These are phyloP conservation scores for Megalops cyprinoides DNA, from an alignment of 2,797 vertebrate genomes.

Conservation along the genomic window DNA sequence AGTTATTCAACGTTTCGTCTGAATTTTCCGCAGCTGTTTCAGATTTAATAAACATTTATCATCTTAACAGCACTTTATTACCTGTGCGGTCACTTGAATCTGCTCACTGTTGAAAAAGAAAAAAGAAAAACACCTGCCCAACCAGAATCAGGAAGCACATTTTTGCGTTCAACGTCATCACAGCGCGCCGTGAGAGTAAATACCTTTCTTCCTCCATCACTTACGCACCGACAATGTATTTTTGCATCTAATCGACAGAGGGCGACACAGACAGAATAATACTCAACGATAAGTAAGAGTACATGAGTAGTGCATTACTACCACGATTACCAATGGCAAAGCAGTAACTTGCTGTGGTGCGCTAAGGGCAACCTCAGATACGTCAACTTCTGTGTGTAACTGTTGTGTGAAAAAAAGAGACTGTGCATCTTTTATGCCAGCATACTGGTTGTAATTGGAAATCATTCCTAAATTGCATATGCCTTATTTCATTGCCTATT, in stretches of 20 bases:
- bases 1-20: background rate
- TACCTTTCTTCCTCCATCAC: background rate
- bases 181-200: background rate
- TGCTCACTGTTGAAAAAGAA: too few relatives aligned
- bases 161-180: conserved; percentile 12
- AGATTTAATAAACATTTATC: background rate
- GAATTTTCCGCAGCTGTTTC: background rate
- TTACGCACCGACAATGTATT: background rate
- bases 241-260: conserved; percentile 54
- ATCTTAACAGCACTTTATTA: background rate
- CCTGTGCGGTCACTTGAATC: conserved; percentile 10
- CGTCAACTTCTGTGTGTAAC: background rate
- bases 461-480: background rate
- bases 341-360: background rate
- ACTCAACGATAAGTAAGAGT: background rate
- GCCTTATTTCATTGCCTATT: background rate
- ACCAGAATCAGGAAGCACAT: conserved; percentile 3
- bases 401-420: background rate
- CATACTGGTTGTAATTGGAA: background rate
- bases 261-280: conserved; percentile 59
- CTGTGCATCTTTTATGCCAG: too few relatives aligned
- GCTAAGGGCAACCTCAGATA: background rate
- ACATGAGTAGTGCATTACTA: background rate
- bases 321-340: background rate
- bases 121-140: background rate